These are phyloP conservation scores for Amazona finschi DNA, from an alignment of 2,797 vertebrate genomes.

Conservation along the genomic window DNA sequence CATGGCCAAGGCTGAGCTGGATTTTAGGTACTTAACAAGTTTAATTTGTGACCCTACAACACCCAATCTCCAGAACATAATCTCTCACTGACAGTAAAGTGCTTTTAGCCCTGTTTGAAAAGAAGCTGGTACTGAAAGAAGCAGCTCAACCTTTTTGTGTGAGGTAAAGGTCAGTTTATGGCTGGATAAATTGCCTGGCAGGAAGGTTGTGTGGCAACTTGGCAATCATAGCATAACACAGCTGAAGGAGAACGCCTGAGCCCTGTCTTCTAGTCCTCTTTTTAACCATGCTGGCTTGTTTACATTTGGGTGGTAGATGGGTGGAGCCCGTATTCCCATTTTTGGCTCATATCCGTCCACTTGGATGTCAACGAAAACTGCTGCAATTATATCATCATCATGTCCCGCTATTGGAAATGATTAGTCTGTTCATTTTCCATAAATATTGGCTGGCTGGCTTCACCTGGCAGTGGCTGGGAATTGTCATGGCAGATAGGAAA, in stretches of 20 bases:
- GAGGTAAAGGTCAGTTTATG: neutral
- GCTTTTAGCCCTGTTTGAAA: neutral
- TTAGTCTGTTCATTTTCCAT: conserved; percentile 39
- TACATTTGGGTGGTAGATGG: conserved; percentile 28
- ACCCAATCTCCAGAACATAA: neutral
- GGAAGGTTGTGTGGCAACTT: neutral
- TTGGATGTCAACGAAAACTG: conserved; percentile 50
- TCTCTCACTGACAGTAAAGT: neutral
- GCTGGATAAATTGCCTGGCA: neutral
- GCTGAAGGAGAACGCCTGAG: neutral
- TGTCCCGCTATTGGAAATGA: conserved; percentile 66
- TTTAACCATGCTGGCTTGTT: conserved; percentile 27
- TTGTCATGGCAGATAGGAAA: conserved; percentile 62
- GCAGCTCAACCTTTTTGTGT: neutral
- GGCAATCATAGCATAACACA: neutral
- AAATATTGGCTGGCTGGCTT: conserved; percentile 60
- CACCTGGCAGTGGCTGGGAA: conserved; percentile 61
- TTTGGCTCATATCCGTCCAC: conserved; percentile 41
- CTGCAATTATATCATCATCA: conserved; percentile 53
- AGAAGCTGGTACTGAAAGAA: neutral
- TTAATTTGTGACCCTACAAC: neutral
- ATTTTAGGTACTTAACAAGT: neutral
- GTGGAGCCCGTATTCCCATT: conserved; percentile 56
- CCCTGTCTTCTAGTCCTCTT: neutral
- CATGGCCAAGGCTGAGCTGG: neutral